phyloP scores from a whole-genome alignment of 2,888 invertebrate genomes.

The Clivina fossor region DNA sequence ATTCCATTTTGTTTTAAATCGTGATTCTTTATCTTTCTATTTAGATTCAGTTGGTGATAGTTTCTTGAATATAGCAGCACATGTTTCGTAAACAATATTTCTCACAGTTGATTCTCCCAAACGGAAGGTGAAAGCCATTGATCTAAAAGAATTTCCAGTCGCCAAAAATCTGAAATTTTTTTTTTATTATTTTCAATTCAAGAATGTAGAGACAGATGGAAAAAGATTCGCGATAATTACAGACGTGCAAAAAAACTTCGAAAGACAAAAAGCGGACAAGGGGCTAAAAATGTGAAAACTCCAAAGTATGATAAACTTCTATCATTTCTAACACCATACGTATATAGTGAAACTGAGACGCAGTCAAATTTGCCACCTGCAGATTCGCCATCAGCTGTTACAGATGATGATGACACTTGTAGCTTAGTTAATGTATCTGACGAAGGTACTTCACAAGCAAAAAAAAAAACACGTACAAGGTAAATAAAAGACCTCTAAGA shows the following conservation, averaged over 20 bases:
- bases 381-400: too few relatives aligned
- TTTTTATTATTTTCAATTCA: slow-evolving; percentile 37
- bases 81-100: slow-evolving; percentile 38
- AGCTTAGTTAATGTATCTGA: too few relatives aligned
- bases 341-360: slow-evolving; percentile 34
- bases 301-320: slow-evolving; percentile 38
- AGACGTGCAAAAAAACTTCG: slow-evolving; percentile 38
- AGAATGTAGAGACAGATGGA: slow-evolving; percentile 36
- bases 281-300: slow-evolving; percentile 38
- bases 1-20: too few relatives aligned
- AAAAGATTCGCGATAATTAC: slow-evolving; percentile 36
- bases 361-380: slow-evolving; percentile 22
- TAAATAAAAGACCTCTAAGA: too few relatives aligned
- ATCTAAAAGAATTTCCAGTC: slow-evolving; percentile 40
- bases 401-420: too few relatives aligned
- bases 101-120: slow-evolving; percentile 39
- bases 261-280: slow-evolving; percentile 40
- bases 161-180: slow-evolving; percentile 43
- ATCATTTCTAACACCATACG: slow-evolving; percentile 36
- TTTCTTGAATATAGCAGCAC: slow-evolving; percentile 37
- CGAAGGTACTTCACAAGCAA: too few relatives aligned
- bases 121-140: slow-evolving; percentile 40
- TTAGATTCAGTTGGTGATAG: too few relatives aligned
- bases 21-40: too few relatives aligned
- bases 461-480: too few relatives aligned